Evolutionary conservation across 64 coral and sea anemone species (phyloP).

Genomic region (Cladopsammia gracilis): DNA sequence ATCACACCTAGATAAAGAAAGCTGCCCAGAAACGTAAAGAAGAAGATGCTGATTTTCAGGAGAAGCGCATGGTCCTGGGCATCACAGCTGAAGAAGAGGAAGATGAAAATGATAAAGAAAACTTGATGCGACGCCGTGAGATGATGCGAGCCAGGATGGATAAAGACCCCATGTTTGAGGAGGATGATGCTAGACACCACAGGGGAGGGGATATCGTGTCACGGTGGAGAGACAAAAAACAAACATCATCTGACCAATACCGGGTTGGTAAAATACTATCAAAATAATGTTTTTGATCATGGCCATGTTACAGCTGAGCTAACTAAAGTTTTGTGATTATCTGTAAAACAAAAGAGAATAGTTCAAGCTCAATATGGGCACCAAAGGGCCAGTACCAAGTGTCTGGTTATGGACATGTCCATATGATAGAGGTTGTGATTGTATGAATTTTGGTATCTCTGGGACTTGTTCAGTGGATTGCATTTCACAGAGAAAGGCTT

Average conservation of each 20-base stretch:
- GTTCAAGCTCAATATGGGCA: no score
- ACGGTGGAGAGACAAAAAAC: conserved; percentile 72
- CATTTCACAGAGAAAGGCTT: no score
- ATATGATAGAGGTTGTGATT: no score
- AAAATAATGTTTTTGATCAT: background rate
- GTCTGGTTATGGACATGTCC: no score
- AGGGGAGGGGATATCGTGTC: conserved; percentile 43
- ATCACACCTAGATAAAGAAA: conserved; percentile 80
- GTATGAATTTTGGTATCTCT: no score
- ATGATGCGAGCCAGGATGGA: conserved; percentile 60
- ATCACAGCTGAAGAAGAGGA: conserved; percentile 85
- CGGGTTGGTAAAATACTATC: conserved; percentile 7
- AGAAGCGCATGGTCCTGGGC: conserved; percentile 89
- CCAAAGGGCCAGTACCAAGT: no score
- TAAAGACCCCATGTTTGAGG: conserved; percentile 65
- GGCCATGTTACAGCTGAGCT: no score
- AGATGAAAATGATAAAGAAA: conserved; percentile 94
- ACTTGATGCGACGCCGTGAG: conserved; percentile 73
- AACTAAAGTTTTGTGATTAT: no score
- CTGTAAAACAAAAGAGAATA: no score
- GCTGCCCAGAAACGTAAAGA: conserved; percentile 84
- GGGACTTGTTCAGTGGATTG: no score
- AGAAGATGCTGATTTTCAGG: conserved; percentile 93
- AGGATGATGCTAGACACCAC: conserved; percentile 23
- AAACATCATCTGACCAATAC: conserved; percentile 39